A percentile compares a stretch with the other conserved stretches of the same genome.
phyloP scores from a whole-genome alignment of 1,140 invertebrate species.

The Latrodectus geometricus region DNA sequence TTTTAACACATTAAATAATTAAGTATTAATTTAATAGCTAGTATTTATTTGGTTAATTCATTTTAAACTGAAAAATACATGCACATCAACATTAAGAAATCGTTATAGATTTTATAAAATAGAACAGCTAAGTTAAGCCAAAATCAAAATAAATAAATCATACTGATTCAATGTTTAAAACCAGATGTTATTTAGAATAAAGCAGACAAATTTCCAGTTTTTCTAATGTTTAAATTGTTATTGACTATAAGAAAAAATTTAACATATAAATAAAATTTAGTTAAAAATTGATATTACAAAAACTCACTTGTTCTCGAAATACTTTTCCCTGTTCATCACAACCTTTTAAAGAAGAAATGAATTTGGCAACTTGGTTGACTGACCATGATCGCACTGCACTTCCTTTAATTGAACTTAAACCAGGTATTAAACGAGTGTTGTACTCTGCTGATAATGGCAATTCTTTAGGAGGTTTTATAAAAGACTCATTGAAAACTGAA shows the following conservation, averaged over 20 bases:
- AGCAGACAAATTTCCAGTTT: too few species aligned
- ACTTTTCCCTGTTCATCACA: slow-evolving; percentile 93
- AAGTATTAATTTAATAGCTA: too few species aligned
- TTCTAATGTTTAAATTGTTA: too few species aligned
- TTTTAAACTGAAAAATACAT: too few species aligned
- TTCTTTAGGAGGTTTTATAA: slow-evolving; percentile 65
- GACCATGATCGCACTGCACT: slow-evolving; percentile 68
- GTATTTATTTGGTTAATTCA: too few species aligned
- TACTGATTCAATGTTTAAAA: neutral
- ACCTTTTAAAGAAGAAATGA: slow-evolving; percentile 86
- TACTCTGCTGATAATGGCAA: slow-evolving; percentile 69
- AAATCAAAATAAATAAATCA: neutral
- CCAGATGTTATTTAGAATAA: too few species aligned
- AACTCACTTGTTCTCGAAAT: slow-evolving; percentile 75
- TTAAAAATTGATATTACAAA: neutral
- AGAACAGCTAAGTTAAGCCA: too few species aligned
- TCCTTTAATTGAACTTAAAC: slow-evolving; percentile 59
- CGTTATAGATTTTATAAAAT: too few species aligned
- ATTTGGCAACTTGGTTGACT: slow-evolving; percentile 76
- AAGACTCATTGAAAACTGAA: slow-evolving; percentile 67
- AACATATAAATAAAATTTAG: neutral
- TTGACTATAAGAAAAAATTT: neutral
- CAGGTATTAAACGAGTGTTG: slow-evolving; percentile 68
- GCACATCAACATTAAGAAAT: too few species aligned
- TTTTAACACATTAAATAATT: too few species aligned